phyloP scores from a whole-genome alignment of 2,888 invertebrate species.

The Pristionchus fissidentatus region DNA sequence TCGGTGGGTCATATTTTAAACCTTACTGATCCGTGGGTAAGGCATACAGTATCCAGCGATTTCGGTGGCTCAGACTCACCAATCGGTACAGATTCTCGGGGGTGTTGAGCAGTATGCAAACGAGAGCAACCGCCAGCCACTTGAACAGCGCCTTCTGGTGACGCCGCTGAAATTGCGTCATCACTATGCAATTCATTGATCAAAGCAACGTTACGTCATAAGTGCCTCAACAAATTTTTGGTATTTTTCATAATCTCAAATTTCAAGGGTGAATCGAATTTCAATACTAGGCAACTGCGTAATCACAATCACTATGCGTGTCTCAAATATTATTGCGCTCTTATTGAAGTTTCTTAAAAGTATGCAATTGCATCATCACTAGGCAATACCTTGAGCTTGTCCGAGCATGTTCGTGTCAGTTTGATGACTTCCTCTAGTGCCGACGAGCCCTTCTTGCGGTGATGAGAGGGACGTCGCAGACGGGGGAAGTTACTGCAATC shows the following conservation, averaged over 20 bases:
- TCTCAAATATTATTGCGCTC: background rate
- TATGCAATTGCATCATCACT: too few relatives aligned
- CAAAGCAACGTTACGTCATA: background rate
- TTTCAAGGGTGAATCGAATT: too few relatives aligned
- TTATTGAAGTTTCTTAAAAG: background rate
- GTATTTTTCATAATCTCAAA: too few relatives aligned
- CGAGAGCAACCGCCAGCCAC: conserved; percentile 55
- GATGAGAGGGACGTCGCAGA: conserved; percentile 34
- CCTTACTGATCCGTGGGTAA: background rate
- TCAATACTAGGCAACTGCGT: too few relatives aligned
- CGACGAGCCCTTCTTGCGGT: conserved; percentile 48
- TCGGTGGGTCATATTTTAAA: background rate
- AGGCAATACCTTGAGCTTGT: conserved; percentile 49
- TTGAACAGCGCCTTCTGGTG: conserved; percentile 55
- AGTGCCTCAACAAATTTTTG: background rate
- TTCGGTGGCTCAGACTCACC: conserved; percentile 12
- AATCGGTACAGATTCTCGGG: conserved; percentile 55
- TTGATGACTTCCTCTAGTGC: conserved; percentile 57
- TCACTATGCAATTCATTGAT: too few relatives aligned
- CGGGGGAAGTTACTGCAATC: conserved; percentile 34
- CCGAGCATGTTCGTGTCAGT: conserved; percentile 51
- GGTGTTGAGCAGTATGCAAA: conserved; percentile 55
- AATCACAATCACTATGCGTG: too few relatives aligned
- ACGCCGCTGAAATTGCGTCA: conserved; percentile 53
- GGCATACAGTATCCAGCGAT: background rate